These are phyloP conservation scores for Oncopodura yosiiana DNA, from an alignment of 1,140 invertebrate species.

Conservation along the genomic window DNA sequence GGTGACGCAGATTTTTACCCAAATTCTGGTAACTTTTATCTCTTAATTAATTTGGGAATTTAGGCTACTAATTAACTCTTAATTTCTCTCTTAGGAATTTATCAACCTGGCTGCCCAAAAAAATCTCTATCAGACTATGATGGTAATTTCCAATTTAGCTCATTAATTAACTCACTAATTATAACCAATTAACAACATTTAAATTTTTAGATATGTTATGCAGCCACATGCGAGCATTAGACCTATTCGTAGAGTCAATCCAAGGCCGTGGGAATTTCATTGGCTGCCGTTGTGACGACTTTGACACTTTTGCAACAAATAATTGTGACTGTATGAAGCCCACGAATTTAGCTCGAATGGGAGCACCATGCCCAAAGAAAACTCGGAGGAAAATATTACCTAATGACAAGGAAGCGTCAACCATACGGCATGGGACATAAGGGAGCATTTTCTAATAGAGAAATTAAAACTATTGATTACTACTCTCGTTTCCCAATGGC, in stretches of 20 bases:
- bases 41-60: conserved; percentile 36
- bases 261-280: conserved; percentile 3
- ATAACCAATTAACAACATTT: not conserved
- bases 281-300: conserved; percentile 13
- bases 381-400: no score
- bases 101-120: conserved; percentile 20
- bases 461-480: no score
- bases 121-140: not conserved
- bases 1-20: conserved; percentile 40
- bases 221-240: conserved; percentile 13
- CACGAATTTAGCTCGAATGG: no score
- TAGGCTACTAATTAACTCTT: not conserved
- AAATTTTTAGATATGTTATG: conserved; percentile 8
- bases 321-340: no score
- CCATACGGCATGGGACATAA: no score
- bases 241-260: conserved; percentile 11
- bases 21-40: no score
- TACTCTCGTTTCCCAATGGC: no score
- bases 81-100: conserved; percentile 21
- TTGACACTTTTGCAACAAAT: no score
- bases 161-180: not conserved
- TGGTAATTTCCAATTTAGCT: not conserved
- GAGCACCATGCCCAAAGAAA: no score
- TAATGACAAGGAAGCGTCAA: no score
- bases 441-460: no score